Percentiles rank a stretch among this genome's conserved stretches.
Evolutionary conservation across 92 coral and sea anemone species (phyloP).

Genomic region (Palythoa heliodiscus): DNA sequence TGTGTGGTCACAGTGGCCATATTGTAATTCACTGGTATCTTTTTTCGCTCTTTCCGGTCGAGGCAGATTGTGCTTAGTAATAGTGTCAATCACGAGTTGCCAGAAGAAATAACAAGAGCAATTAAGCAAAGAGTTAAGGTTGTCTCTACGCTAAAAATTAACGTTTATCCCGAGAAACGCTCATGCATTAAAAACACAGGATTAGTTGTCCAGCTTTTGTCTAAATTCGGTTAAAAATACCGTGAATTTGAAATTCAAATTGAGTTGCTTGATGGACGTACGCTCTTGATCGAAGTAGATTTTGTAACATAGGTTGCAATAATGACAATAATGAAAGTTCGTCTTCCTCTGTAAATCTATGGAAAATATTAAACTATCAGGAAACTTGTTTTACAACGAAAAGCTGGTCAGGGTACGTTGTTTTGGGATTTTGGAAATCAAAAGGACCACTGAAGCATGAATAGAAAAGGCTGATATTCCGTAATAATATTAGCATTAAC

Average conservation of each 20-base stretch:
- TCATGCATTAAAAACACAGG: not conserved
- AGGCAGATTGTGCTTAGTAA: not conserved
- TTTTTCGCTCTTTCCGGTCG: not conserved
- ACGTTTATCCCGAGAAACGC: not conserved
- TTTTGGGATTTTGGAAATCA: not conserved
- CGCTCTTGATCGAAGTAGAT: too few relatives aligned
- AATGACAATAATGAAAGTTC: not conserved
- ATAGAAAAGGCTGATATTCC: not conserved
- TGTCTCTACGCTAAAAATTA: not conserved
- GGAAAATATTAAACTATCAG: not conserved
- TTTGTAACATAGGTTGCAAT: not conserved
- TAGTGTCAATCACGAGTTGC: slow-evolving; percentile 15
- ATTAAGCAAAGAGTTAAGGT: not conserved
- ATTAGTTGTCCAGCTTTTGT: slow-evolving; percentile 1
- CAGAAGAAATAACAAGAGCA: not conserved
- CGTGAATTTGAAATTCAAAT: slow-evolving; percentile 36
- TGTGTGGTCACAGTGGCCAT: slow-evolving; percentile 39
- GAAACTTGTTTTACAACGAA: not conserved
- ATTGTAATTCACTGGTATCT: not conserved
- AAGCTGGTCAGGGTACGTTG: not conserved
- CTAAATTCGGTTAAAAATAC: not conserved
- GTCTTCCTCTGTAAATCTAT: not conserved
- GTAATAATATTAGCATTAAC: too few relatives aligned
- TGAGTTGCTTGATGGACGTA: not conserved
- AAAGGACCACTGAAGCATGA: not conserved